Evolutionary conservation across 1,140 invertebrate genomes (phyloP).

Genomic region (Cyclina sinensis): DNA sequence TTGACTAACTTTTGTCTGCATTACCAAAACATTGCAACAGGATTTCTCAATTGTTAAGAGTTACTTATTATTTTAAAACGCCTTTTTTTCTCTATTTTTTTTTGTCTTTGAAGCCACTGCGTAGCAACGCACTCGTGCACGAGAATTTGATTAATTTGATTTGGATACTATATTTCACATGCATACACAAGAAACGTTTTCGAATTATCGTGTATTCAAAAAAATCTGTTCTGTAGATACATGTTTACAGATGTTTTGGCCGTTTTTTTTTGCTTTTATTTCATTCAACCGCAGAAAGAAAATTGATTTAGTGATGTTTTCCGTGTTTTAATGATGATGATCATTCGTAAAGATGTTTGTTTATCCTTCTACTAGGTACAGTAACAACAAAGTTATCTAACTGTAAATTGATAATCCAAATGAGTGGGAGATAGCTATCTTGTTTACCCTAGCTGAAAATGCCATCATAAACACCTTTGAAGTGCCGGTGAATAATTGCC

Average conservation of each 20-base stretch:
- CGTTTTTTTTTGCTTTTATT: background rate
- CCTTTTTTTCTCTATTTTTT: too few species aligned
- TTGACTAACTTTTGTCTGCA: too few species aligned
- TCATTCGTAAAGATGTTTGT: background rate
- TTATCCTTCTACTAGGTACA: background rate
- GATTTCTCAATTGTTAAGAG: too few species aligned
- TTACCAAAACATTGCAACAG: too few species aligned
- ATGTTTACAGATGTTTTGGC: background rate
- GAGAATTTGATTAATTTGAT: too few species aligned
- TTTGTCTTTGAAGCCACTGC: background rate
- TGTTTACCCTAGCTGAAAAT: background rate
- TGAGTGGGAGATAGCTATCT: background rate
- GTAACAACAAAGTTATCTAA: background rate
- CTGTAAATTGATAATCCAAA: background rate
- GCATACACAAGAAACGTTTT: too few species aligned
- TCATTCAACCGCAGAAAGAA: background rate
- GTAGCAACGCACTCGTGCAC: too few species aligned
- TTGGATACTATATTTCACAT: background rate
- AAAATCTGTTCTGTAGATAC: background rate
- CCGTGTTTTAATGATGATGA: background rate
- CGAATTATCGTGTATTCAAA: too few species aligned
- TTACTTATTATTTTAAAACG: too few species aligned
- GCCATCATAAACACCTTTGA: conserved; percentile 5
- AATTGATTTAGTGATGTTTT: background rate
- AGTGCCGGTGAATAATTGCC: background rate